Evolutionary conservation across 2,888 invertebrate genomes (phyloP).

Genomic region (Drosophila paramelanica): DNA sequence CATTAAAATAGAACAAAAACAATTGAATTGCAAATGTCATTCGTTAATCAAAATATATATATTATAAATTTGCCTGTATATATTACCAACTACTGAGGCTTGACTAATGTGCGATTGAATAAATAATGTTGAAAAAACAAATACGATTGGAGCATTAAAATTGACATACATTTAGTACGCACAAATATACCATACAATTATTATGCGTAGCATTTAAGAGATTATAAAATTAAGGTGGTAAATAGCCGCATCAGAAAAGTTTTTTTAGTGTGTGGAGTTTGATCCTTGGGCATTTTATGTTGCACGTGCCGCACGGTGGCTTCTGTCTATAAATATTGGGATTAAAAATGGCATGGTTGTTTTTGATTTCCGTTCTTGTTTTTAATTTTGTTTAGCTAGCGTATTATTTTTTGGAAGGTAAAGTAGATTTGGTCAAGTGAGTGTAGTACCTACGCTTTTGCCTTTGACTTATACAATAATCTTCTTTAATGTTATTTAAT

Average conservation of each 20-base stretch:
- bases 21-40: conserved; percentile 22
- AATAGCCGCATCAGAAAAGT: too few species aligned
- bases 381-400: not conserved
- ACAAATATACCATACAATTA: too few species aligned
- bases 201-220: too few species aligned
- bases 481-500: conserved; percentile 51
- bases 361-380: conserved; percentile 37
- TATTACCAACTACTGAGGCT: conserved; percentile 18
- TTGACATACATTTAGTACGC: not conserved
- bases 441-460: conserved; percentile 7
- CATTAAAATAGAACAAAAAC: conserved; percentile 1
- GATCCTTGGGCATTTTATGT: conserved; percentile 52
- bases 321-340: conserved; percentile 24
- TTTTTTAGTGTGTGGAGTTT: conserved; percentile 47
- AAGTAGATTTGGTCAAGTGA: conserved; percentile 21
- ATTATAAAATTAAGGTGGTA: too few species aligned
- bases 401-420: conserved; percentile 2
- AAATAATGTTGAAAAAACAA: conserved; percentile 3
- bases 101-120: conserved; percentile 55
- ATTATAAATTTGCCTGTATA: not conserved
- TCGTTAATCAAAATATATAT: conserved; percentile 6
- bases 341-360: conserved; percentile 75
- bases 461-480: conserved; percentile 29
- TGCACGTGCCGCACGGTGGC: conserved; percentile 46
- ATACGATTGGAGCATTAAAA: conserved; percentile 6